Evolutionary conservation across 1,140 invertebrate genomes (phyloP), one percentile per base, ranked within the genome.

Genomic region (Paracyclopina nana): DNA sequence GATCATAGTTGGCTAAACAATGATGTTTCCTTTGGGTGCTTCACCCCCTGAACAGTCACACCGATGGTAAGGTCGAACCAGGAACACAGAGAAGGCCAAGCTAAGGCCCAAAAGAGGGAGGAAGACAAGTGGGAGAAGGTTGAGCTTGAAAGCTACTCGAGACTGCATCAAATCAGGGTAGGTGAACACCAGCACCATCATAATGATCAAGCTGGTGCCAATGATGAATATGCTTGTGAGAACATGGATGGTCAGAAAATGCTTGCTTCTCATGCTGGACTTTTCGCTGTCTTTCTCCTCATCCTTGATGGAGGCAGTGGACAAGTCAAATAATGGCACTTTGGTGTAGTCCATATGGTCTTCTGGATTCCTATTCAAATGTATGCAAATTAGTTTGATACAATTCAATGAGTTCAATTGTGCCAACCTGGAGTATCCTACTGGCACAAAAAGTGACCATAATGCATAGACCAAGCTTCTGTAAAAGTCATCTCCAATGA

Each of bases 391-490:
- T n/a, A n/a, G n/a, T n/a, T n/a, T n/a, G n/a, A n/a, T n/a, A n/a
- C n/a, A n/a, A n/a, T n/a, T n/a, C n/a, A n/a, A n/a, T n/a, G n/a
- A n/a, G n/a, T n/a, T n/a, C n/a, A n/a, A n/a, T n/a, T n/a, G n/a
- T n/a, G n/a, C n/a, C n/a, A n/a, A n/a, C 14, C 40, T 6, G 24
- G 14, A 18, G 20, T 42, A 42, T 6, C 45, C 45, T 4, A 48
- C 45, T 16, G 45, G 45, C 2, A 48, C 45, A 26, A 48, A 30
- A 4, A 48, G 25, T 14, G 20, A 25, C 45, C 45, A 48, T 2
- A 48, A 28, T 16, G 20, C 45, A 48, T 48, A 48, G 4, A 28
- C 18, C 12, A 26, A 22, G 18, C 45, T 28, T 16, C 45, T 26
- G 3, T 22, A 16, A 29, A 48, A 48, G 8, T 28, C 45, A 20